phyloP scores from a whole-genome alignment of 2,113 vertebrate genomes.

The Cheilinus undulatus region DNA sequence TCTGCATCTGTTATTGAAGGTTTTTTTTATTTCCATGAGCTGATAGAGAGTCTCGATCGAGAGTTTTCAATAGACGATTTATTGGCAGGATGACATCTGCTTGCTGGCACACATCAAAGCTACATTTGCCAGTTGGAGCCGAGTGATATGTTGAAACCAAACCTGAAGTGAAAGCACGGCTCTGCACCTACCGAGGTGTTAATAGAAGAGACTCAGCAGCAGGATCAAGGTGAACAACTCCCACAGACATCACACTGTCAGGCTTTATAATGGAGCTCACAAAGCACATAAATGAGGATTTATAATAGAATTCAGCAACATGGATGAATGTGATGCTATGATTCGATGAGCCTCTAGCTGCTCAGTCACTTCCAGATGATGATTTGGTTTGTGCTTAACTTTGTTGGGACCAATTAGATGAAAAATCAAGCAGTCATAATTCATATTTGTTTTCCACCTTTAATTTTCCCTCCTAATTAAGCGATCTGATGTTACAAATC shows the following conservation, averaged over 20 bases:
- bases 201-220: constrained; percentile 25
- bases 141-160: constrained; percentile 28
- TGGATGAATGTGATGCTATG: background rate
- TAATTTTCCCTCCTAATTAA: constrained; percentile 25
- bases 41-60: constrained; percentile 60
- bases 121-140: constrained; percentile 56
- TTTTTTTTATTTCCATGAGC: constrained; percentile 56
- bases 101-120: constrained; percentile 49
- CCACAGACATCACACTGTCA: constrained; percentile 30
- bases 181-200: constrained; percentile 38
- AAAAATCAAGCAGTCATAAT: constrained; percentile 23
- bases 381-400: constrained; percentile 20
- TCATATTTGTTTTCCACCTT: background rate
- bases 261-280: constrained; percentile 24
- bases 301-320: constrained; percentile 5
- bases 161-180: constrained; percentile 43
- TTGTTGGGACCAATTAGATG: constrained; percentile 29
- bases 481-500: constrained; percentile 1
- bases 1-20: constrained; percentile 22
- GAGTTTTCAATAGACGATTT: constrained; percentile 53
- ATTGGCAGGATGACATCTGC: constrained; percentile 49
- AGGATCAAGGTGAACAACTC: constrained; percentile 41
- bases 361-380: constrained; percentile 8
- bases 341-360: constrained; percentile 1
- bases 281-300: constrained; percentile 29